Evolutionary conservation across 2,797 vertebrate species (phyloP).

Genomic region (Spheniscus humboldti): DNA sequence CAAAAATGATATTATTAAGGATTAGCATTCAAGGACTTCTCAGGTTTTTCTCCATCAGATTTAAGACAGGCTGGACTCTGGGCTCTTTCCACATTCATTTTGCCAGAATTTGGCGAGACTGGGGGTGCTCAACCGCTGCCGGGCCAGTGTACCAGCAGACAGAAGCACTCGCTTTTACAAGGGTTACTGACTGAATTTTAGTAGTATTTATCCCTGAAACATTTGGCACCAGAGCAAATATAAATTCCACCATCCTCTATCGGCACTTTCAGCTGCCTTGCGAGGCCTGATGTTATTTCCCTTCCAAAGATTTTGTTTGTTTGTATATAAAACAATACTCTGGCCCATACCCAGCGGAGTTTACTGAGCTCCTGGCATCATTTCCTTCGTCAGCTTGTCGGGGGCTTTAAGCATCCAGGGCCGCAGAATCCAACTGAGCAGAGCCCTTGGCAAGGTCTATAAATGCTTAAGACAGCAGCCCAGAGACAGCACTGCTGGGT

Average conservation of each 20-base stretch:
- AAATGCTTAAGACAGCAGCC: neutral
- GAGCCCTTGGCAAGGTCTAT: neutral
- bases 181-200: neutral
- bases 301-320: neutral
- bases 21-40: neutral
- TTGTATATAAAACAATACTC: slow-evolving; percentile 5
- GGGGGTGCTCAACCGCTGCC: neutral
- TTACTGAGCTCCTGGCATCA: neutral
- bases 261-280: neutral
- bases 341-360: neutral
- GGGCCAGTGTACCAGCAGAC: neutral
- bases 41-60: neutral
- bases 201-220: neutral
- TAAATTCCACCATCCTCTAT: neutral
- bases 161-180: neutral
- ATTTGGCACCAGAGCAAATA: neutral
- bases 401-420: neutral
- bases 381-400: neutral
- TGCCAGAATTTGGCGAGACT: neutral
- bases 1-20: neutral
- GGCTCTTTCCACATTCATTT: neutral
- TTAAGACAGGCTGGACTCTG: neutral
- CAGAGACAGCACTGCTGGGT: neutral
- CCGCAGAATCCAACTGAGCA: neutral
- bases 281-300: neutral